Conservation (phyloP, 2,888 invertebrate species). For the Erebia palarica region DNA sequence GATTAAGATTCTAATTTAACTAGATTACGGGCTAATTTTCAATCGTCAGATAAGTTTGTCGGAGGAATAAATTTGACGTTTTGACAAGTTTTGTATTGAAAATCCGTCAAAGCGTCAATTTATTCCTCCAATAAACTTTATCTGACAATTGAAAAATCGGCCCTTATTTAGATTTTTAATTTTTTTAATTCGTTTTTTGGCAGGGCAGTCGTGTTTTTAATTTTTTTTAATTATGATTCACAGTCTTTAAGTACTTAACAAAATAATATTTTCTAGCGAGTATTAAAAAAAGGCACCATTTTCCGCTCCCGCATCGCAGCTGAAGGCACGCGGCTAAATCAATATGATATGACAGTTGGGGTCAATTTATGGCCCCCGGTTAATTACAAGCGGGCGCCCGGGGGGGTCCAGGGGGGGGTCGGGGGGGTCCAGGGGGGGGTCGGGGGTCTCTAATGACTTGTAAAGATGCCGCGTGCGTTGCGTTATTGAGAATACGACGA, state of each 20-base stretch:
- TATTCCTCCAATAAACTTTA: too few species aligned
- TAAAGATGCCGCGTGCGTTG: constrained; percentile 66
- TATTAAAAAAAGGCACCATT: constrained; percentile 35
- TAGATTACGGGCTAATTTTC: too few species aligned
- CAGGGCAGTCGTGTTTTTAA: too few species aligned
- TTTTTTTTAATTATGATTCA: too few species aligned
- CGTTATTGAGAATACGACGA: constrained; percentile 13
- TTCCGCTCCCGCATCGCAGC: constrained; percentile 47
- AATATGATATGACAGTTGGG: constrained; percentile 83
- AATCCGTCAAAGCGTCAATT: too few species aligned
- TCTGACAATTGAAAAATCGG: too few species aligned
- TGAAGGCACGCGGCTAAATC: constrained; percentile 74
- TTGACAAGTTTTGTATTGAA: too few species aligned
- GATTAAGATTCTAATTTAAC: too few species aligned
- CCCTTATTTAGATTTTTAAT: too few species aligned
- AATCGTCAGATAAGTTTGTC: too few species aligned
- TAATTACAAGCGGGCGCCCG: constrained; percentile 78
- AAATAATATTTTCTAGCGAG: constrained; percentile 15
- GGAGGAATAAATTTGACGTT: too few species aligned
- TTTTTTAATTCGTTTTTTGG: too few species aligned
- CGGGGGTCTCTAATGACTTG: constrained; percentile 74
- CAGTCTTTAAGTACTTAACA: not conserved
- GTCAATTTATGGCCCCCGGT: constrained; percentile 82
- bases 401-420: constrained; percentile 44
- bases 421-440: constrained; percentile 46